Conservation (phyloP, 2,888 invertebrate genomes). For the Alitta virens region DNA sequence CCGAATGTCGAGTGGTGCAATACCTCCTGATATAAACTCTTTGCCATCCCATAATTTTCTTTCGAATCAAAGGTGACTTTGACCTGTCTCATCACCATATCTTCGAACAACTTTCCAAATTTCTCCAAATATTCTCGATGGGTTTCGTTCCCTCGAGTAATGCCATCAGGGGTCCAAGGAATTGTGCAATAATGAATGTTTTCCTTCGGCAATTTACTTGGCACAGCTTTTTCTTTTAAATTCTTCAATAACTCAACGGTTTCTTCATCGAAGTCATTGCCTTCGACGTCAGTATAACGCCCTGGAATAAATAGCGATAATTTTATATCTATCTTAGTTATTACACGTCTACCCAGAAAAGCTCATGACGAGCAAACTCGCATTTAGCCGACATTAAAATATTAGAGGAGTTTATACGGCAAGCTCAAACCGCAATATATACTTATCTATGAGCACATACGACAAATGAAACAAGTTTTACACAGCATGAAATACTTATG, state of each 20-base stretch:
- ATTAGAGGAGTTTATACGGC: too few species aligned
- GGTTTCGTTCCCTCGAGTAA: constrained; percentile 17
- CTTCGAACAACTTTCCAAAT: neutral
- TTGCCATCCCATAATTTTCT: neutral
- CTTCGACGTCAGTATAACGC: constrained; percentile 8
- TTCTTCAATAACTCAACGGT: constrained; percentile 32
- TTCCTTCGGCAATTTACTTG: constrained; percentile 22
- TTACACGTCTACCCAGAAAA: too few species aligned
- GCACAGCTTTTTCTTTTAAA: constrained; percentile 32
- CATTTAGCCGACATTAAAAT: too few species aligned
- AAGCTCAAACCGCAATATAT: too few species aligned
- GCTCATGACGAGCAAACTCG: too few species aligned
- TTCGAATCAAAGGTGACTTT: neutral
- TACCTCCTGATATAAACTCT: neutral
- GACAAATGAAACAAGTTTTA: too few species aligned
- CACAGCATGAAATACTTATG: too few species aligned
- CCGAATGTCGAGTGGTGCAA: neutral
- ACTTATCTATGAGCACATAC: too few species aligned
- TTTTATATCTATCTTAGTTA: too few species aligned
- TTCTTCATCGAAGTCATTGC: constrained; percentile 29
- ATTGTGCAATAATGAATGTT: constrained; percentile 31
- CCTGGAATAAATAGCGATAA: too few species aligned
- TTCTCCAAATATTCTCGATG: constrained; percentile 3
- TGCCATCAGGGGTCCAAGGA: constrained; percentile 33
- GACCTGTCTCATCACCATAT: neutral